Percentiles rank a stretch among this genome's conserved stretches.
These are phyloP conservation scores for Coracias cyanogaster DNA, from an alignment of 2,797 vertebrate species.

Conservation along the genomic window DNA sequence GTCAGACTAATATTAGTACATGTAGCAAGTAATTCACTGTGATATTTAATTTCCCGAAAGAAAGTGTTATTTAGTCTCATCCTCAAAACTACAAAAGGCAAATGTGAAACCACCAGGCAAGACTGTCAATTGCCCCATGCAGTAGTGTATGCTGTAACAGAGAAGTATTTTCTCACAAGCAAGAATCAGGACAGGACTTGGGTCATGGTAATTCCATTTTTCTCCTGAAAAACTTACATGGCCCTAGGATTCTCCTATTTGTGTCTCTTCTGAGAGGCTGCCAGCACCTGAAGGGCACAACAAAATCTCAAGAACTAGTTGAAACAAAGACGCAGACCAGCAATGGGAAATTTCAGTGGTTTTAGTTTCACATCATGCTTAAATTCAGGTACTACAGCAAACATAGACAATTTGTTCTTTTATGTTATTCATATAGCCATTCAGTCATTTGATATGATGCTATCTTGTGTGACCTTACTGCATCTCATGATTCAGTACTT, in stretches of 20 bases:
- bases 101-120: accelerated
- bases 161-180: not conserved
- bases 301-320: not conserved
- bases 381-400: not conserved
- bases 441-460: not conserved
- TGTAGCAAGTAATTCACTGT: not conserved
- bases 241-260: not conserved
- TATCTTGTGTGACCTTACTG: not conserved
- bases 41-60: not conserved
- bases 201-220: not conserved
- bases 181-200: not conserved
- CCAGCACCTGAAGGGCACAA: not conserved
- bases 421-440: not conserved
- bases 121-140: not conserved
- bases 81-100: not conserved
- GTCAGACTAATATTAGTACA: not conserved
- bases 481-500: not conserved
- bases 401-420: not conserved
- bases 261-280: not conserved
- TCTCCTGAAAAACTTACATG: not conserved
- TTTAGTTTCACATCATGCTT: not conserved
- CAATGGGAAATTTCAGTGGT: not conserved
- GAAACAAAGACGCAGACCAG: not conserved
- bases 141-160: not conserved
- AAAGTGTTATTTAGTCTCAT: not conserved